Evolutionary conservation across 2,888 invertebrate species (phyloP).

Genomic region (Meloe dianella): DNA sequence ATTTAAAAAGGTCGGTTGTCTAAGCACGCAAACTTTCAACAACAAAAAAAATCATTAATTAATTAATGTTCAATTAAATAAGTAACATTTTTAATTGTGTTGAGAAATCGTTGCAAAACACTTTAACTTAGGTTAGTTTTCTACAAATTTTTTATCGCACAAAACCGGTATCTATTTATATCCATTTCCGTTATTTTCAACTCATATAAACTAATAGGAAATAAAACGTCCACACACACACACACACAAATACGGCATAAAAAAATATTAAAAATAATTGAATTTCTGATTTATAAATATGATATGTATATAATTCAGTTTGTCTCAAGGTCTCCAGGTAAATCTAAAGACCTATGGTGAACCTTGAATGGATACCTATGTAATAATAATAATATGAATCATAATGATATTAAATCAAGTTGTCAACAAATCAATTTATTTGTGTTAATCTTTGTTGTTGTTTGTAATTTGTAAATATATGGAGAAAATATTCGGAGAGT

Average conservation of each 20-base stretch:
- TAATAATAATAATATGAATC: slow-evolving; percentile 26
- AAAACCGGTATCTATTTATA: not conserved
- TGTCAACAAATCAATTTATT: slow-evolving; percentile 1
- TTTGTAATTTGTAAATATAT: not conserved
- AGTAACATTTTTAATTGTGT: not conserved
- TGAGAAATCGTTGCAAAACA: not conserved
- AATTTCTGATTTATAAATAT: slow-evolving; percentile 5
- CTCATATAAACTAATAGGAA: too few species aligned
- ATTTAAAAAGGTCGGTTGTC: not conserved
- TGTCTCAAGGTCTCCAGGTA: slow-evolving; percentile 48
- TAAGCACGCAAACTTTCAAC: not conserved
- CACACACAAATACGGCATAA: too few species aligned
- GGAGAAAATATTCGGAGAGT: not conserved
- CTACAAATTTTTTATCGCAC: not conserved
- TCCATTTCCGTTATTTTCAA: not conserved
- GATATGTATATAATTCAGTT: slow-evolving; percentile 37
- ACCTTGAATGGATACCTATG: slow-evolving; percentile 51
- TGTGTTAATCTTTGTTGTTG: not conserved
- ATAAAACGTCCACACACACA: too few species aligned
- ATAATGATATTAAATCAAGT: not conserved
- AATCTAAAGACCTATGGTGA: slow-evolving; percentile 43
- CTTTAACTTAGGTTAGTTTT: not conserved
- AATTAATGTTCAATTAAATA: not conserved
- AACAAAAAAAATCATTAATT: not conserved
- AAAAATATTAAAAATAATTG: not conserved